A percentile compares a stretch with the other conserved stretches of the same genome.
phyloP scores from a whole-genome alignment of 2,797 vertebrate genomes.

The Aselliscus stoliczkanus region DNA sequence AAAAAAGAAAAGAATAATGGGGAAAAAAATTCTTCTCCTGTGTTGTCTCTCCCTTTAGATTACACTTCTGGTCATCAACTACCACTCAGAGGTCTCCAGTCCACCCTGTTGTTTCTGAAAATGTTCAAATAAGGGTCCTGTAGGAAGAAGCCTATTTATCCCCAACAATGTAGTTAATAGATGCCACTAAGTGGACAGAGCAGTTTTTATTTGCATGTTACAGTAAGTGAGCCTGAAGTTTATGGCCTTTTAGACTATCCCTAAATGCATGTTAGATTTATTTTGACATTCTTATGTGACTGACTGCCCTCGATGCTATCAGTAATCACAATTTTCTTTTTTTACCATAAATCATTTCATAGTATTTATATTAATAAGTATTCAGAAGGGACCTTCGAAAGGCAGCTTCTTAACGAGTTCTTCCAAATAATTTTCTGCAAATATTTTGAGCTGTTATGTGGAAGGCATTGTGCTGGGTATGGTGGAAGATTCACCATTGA shows the following conservation, averaged over 20 bases:
- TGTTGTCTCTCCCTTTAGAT: neutral
- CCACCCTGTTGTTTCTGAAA: constrained; percentile 5
- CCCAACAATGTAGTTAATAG: neutral
- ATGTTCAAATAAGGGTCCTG: neutral
- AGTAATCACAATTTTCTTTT: constrained; percentile 41
- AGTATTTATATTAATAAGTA: constrained; percentile 37
- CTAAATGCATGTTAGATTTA: neutral
- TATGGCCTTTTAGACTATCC: neutral
- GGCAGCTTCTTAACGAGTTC: neutral
- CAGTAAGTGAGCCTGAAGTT: neutral
- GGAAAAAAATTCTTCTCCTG: no score
- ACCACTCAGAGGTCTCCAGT: neutral
- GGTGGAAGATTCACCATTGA: neutral
- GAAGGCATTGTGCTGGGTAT: neutral
- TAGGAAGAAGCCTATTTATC: neutral
- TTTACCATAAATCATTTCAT: neutral
- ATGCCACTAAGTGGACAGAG: neutral
- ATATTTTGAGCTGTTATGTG: neutral
- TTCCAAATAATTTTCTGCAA: constrained; percentile 24
- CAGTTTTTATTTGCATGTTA: constrained; percentile 16
- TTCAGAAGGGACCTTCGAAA: neutral
- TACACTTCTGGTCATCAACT: neutral
- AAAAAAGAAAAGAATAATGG: neutral
- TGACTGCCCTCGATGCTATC: neutral
- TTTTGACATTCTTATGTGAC: neutral